phyloP scores from a whole-genome alignment of 2,888 invertebrate genomes.

The Teinopalpus imperialis region DNA sequence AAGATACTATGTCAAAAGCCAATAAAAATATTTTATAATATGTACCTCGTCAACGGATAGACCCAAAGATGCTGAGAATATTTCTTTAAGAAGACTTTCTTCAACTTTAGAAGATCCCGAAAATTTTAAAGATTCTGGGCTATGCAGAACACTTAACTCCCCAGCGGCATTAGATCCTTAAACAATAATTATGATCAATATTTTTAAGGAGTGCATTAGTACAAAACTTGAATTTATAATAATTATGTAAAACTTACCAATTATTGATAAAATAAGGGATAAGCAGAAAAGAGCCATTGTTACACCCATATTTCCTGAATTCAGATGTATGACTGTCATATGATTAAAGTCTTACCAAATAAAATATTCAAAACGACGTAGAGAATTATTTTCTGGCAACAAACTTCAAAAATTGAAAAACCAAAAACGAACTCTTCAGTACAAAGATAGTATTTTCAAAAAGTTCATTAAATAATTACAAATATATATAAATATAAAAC shows the following conservation, averaged over 20 bases:
- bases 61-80: slow-evolving; percentile 87
- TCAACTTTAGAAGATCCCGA: slow-evolving; percentile 83
- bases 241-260: slow-evolving; percentile 51
- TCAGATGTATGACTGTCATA: slow-evolving; percentile 70
- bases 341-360: slow-evolving; percentile 61
- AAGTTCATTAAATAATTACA: no score
- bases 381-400: slow-evolving; percentile 12
- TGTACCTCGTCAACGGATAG: slow-evolving; percentile 87
- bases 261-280: slow-evolving; percentile 56
- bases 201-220: background rate
- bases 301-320: slow-evolving; percentile 45
- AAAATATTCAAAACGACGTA: slow-evolving; percentile 19
- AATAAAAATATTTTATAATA: no score
- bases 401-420: no score
- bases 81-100: slow-evolving; percentile 85
- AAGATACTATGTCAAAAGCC: no score
- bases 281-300: slow-evolving; percentile 64
- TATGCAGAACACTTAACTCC: slow-evolving; percentile 86
- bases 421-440: no score
- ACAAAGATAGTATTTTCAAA: no score
- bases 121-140: slow-evolving; percentile 86
- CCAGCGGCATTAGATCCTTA: slow-evolving; percentile 81
- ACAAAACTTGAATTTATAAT: slow-evolving; percentile 1
- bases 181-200: slow-evolving; percentile 28
- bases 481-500: no score